Evolutionary conservation across 2,888 invertebrate genomes (phyloP), one percentile per base, ranked within the genome.

Genomic region (Drosophila acutilabella): DNA sequence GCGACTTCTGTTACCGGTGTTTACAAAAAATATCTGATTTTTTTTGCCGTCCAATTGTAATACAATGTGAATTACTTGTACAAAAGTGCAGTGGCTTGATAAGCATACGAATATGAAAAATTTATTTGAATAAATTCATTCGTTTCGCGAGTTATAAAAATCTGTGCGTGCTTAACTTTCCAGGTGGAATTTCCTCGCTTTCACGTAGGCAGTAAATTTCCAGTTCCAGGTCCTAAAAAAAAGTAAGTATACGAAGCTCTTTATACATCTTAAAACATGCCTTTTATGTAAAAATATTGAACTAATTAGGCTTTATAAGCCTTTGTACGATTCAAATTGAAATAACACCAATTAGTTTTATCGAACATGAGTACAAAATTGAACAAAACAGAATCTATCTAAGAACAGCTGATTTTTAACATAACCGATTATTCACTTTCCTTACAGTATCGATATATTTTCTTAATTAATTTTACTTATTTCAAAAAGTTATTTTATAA

Each of bases 401-500:
- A 45, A n/a, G 7, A 8, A 13, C 41, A 53, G 16, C 54, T 42
- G 18, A n/a, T 44, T 26, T 11, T 16, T 18, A 41, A 42, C 16
- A 42, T 42, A 16, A 33, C 26, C 42, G 53, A 54, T 33, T 16
- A 41, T 16, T 26, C 26, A 6, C 26, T 1, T 47, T 47, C 4
- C 10, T 0, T 14, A 26, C 7, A 13, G 26, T 54, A 71, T 73
- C 67, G 74, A 71, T 58, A 23, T 4, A 11, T 14, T 18, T 23
- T 1, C 2, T 8, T 14, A 23, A 20, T 8, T 30, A 26, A 38
- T 16, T 14, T 40, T 40, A 20, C 18, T 33, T 45, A 36, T 61
- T 72, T 74, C 2, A 74, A 59, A 41, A 53, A 10, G 14, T 7
- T 30, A 40, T 50, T 52, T 18, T 53, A 61, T 10, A 78, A 48